These are phyloP conservation scores for fruit fly (Drosophila melanogaster) DNA, from an alignment of 1,140 invertebrate species.

Conservation along the genomic window DNA sequence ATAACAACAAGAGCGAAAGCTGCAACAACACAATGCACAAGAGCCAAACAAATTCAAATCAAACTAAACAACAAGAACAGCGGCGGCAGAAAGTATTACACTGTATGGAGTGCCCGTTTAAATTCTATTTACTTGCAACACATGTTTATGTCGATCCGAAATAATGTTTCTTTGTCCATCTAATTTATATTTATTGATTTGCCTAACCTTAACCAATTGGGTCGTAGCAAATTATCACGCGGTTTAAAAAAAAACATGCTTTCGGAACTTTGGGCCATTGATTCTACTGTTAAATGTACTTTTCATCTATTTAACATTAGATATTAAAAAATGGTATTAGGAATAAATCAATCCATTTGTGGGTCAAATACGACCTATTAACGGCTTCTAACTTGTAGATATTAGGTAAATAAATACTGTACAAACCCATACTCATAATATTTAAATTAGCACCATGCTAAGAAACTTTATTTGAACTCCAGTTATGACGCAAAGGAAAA, in stretches of 20 bases:
- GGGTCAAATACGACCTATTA: no score
- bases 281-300: neutral
- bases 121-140: neutral
- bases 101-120: neutral
- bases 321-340: no score
- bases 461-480: neutral
- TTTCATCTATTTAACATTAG: no score
- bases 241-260: no score
- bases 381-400: no score
- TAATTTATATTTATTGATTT: neutral
- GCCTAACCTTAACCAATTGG: neutral
- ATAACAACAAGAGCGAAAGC: constrained; percentile 18
- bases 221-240: neutral
- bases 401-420: neutral
- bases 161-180: neutral
- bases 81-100: neutral
- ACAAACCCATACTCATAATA: neutral
- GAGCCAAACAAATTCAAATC: constrained; percentile 79
- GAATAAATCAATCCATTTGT: no score
- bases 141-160: constrained; percentile 4
- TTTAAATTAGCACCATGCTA: neutral
- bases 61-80: constrained; percentile 57
- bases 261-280: neutral
- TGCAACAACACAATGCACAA: constrained; percentile 59
- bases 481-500: neutral